A percentile compares a stretch with the other conserved stretches of the same genome.
Conservation (phyloP, 1,140 invertebrate species). For the Drosophila arawakana region DNA sequence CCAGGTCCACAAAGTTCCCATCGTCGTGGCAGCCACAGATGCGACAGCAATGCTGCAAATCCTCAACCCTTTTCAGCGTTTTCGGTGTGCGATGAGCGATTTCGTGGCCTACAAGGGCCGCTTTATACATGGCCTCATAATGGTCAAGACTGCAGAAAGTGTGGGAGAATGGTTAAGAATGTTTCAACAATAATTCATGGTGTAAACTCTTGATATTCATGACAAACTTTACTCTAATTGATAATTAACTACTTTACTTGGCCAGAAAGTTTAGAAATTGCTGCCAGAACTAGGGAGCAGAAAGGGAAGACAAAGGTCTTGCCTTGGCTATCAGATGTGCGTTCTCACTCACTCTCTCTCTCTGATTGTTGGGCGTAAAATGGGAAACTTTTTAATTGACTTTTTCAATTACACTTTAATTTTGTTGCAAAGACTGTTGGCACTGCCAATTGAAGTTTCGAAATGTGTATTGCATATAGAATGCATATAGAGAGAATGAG, state of each 20-base stretch:
- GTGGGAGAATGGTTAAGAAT: neutral
- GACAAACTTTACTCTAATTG: constrained; percentile 34
- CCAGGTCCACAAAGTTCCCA: constrained; percentile 31
- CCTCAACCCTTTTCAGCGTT: neutral
- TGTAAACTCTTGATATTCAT: constrained; percentile 13
- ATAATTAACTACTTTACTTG: constrained; percentile 34
- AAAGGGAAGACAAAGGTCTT: constrained; percentile 5
- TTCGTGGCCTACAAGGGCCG: neutral
- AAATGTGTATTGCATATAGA: constrained; percentile 30
- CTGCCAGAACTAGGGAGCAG: neutral
- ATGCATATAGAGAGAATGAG: constrained; percentile 4
- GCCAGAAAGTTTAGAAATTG: constrained; percentile 10
- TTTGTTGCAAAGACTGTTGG: constrained; percentile 77
- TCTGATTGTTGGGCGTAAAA: constrained; percentile 66
- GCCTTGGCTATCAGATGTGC: constrained; percentile 1
- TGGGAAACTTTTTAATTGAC: constrained; percentile 81
- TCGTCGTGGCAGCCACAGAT: constrained; percentile 27
- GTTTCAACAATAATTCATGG: neutral
- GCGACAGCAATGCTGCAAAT: constrained; percentile 19
- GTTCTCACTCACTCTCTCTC: neutral
- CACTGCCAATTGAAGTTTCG: constrained; percentile 77
- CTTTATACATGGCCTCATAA: constrained; percentile 16
- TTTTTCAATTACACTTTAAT: constrained; percentile 83
- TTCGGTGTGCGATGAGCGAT: constrained; percentile 3
- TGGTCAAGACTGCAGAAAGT: constrained; percentile 23